Evolutionary conservation across 2,113 vertebrate genomes (phyloP).

Genomic region (Salminus brasiliensis): DNA sequence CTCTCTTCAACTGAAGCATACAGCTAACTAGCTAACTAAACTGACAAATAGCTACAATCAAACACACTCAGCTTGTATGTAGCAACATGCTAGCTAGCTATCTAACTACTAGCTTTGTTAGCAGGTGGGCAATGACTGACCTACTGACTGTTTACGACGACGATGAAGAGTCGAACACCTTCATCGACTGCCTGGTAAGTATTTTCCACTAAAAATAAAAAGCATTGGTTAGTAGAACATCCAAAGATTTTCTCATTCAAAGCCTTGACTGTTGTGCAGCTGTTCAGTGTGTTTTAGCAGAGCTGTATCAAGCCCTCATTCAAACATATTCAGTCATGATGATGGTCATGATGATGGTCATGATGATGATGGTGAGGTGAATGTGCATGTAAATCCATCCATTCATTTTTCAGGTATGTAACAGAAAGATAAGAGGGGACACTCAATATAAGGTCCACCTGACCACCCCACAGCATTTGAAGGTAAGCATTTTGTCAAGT

Average conservation of each 20-base stretch:
- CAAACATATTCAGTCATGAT: too few relatives aligned
- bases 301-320: too few relatives aligned
- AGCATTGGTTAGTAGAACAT: not conserved
- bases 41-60: too few relatives aligned
- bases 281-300: too few relatives aligned
- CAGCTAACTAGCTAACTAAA: too few relatives aligned
- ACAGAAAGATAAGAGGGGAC: slow-evolving; percentile 71
- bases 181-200: slow-evolving; percentile 49
- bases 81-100: not conserved
- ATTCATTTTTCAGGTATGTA: slow-evolving; percentile 68
- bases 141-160: slow-evolving; percentile 50
- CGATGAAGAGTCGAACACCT: slow-evolving; percentile 32
- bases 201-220: not conserved
- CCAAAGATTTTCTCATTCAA: too few relatives aligned
- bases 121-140: slow-evolving; percentile 38
- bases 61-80: not conserved
- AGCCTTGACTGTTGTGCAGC: too few relatives aligned
- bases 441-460: slow-evolving; percentile 76
- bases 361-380: not conserved
- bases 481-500: slow-evolving; percentile 62
- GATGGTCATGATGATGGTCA: too few relatives aligned
- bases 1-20: too few relatives aligned
- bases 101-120: too few relatives aligned
- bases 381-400: not conserved
- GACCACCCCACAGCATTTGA: slow-evolving; percentile 72